Evolutionary conservation across 2,888 invertebrate genomes (phyloP).

Genomic region (Chrysolina americana): DNA sequence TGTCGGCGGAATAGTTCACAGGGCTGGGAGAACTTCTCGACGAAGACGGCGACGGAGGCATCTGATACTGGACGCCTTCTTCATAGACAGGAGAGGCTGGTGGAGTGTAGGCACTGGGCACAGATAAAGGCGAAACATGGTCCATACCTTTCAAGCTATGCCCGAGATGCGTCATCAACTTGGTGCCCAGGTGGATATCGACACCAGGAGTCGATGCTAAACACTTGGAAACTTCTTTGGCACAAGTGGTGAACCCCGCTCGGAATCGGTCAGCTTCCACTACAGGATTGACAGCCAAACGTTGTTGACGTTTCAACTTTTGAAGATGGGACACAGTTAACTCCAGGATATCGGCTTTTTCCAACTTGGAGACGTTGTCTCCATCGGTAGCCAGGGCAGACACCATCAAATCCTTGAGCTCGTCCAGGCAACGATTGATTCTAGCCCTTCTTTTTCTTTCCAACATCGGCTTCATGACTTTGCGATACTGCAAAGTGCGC

Average conservation of each 20-base stretch:
- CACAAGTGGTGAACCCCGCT: conserved; percentile 89
- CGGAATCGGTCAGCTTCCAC: conserved; percentile 87
- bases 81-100: conserved; percentile 70
- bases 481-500: conserved; percentile 93
- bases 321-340: conserved; percentile 88
- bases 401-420: conserved; percentile 91
- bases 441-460: conserved; percentile 90
- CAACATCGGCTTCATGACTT: conserved; percentile 94
- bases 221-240: conserved; percentile 89
- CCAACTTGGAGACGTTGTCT: conserved; percentile 89
- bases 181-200: conserved; percentile 87
- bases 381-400: conserved; percentile 88
- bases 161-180: conserved; percentile 90
- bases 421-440: conserved; percentile 92
- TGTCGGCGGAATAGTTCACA: conserved; percentile 55
- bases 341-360: conserved; percentile 91
- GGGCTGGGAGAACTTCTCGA: conserved; percentile 72
- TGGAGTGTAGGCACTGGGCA: conserved; percentile 71
- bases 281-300: conserved; percentile 79
- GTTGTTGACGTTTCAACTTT: conserved; percentile 84
- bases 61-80: conserved; percentile 74
- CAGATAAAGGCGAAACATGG: conserved; percentile 73
- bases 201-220: conserved; percentile 88
- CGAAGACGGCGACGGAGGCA: conserved; percentile 76
- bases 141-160: conserved; percentile 86